phyloP scores from a whole-genome alignment of 2,888 invertebrate genomes.

The Terebella lapidaria region DNA sequence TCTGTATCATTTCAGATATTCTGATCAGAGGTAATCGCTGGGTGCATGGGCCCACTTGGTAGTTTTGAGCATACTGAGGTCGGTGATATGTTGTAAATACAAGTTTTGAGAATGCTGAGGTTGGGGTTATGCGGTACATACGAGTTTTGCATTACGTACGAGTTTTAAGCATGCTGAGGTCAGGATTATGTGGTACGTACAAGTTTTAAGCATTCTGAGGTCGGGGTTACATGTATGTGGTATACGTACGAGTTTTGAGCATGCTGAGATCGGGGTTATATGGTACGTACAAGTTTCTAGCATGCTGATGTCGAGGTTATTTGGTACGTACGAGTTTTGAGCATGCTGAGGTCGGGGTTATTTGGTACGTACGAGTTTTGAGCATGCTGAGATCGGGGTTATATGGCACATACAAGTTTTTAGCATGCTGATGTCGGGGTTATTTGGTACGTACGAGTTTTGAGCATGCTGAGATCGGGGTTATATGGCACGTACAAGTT shows the following conservation, averaged over 20 bases:
- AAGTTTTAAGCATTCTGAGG: too few species aligned
- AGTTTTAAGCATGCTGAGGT: not conserved
- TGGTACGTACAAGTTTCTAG: not conserved
- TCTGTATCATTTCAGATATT: not conserved
- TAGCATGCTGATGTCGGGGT: too few species aligned
- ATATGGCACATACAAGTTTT: too few species aligned
- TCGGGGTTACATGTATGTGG: too few species aligned
- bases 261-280: slow-evolving; percentile 1
- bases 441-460: too few species aligned
- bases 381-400: too few species aligned
- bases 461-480: slow-evolving; percentile 1
- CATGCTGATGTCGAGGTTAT: not conserved
- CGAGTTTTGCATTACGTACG: not conserved
- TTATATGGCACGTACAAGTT: not conserved
- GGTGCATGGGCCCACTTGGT: too few species aligned
- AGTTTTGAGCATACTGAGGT: too few species aligned
- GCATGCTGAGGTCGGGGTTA: slow-evolving; percentile 61
- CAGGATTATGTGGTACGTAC: too few species aligned
- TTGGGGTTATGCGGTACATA: not conserved
- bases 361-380: too few species aligned
- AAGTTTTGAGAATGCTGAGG: not conserved
- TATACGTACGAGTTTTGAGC: too few species aligned
- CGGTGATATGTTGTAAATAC: not conserved
- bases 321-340: slow-evolving; percentile 53
- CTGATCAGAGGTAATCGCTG: too few species aligned